Evolutionary conservation across 2,888 invertebrate species (phyloP).

Genomic region (Xestoiulus laeticollis): DNA sequence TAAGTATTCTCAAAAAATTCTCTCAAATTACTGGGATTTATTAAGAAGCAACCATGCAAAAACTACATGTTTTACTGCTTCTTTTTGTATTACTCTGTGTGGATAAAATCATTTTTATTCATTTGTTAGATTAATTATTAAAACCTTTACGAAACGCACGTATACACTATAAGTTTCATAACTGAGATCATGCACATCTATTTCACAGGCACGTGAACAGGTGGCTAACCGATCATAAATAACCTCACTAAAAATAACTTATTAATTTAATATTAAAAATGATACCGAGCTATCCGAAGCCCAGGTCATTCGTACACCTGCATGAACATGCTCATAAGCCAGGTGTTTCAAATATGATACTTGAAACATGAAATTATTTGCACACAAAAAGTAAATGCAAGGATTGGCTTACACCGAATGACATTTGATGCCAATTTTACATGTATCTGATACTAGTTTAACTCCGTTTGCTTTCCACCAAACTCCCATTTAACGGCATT

Average conservation of each 20-base stretch:
- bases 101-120: neutral
- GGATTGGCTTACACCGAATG: neutral
- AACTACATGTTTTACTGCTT: neutral
- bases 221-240: neutral
- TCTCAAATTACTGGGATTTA: too few relatives aligned
- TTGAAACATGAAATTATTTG: too few relatives aligned
- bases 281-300: neutral
- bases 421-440: neutral
- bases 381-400: neutral
- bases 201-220: neutral
- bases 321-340: neutral
- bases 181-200: neutral
- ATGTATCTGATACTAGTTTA: too few relatives aligned
- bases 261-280: neutral
- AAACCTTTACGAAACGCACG: neutral
- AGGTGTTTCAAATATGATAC: neutral
- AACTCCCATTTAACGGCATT: too few relatives aligned
- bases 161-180: neutral
- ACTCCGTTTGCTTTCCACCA: neutral
- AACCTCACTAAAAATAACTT: neutral
- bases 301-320: neutral
- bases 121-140: neutral
- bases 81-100: neutral
- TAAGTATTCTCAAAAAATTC: too few relatives aligned
- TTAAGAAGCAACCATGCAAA: neutral